phyloP scores from a whole-genome alignment of 2,113 vertebrate species.

The Epinephelus moara region DNA sequence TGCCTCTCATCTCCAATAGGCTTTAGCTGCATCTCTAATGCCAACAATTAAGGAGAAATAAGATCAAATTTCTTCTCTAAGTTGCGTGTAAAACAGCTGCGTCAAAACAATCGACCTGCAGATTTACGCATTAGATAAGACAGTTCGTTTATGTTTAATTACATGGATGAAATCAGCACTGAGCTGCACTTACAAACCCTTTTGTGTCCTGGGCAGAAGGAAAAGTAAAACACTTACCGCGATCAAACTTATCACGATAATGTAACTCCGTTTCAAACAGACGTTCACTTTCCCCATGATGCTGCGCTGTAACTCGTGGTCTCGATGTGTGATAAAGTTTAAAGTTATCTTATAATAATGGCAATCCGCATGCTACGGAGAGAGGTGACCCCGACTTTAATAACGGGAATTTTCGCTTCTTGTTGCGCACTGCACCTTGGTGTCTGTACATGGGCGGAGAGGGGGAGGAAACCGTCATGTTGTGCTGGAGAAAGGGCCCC shows the following conservation, averaged over 20 bases:
- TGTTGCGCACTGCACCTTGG: neutral
- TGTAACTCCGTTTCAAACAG: constrained; percentile 55
- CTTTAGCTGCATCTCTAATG: neutral
- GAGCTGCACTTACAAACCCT: neutral
- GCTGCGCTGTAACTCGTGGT: neutral
- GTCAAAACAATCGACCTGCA: neutral
- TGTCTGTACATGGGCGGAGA: neutral
- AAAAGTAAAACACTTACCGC: constrained; percentile 58
- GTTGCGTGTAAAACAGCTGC: neutral
- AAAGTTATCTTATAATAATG: neutral
- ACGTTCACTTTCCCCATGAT: constrained; percentile 66
- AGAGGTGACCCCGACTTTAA: rapidly evolving
- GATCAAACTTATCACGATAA: constrained; percentile 36
- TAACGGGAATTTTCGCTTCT: too few relatives aligned
- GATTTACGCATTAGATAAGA: neutral
- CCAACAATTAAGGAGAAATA: neutral
- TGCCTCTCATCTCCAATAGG: neutral
- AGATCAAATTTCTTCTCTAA: neutral
- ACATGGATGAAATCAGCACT: neutral
- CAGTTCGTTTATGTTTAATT: too few relatives aligned
- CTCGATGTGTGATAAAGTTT: neutral
- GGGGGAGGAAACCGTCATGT: neutral
- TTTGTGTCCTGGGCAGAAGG: neutral
- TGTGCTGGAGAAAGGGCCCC: neutral
- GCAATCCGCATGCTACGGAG: neutral